Evolutionary conservation across 2,797 vertebrate genomes (phyloP).

Genomic region (Notamacropus eugenii): DNA sequence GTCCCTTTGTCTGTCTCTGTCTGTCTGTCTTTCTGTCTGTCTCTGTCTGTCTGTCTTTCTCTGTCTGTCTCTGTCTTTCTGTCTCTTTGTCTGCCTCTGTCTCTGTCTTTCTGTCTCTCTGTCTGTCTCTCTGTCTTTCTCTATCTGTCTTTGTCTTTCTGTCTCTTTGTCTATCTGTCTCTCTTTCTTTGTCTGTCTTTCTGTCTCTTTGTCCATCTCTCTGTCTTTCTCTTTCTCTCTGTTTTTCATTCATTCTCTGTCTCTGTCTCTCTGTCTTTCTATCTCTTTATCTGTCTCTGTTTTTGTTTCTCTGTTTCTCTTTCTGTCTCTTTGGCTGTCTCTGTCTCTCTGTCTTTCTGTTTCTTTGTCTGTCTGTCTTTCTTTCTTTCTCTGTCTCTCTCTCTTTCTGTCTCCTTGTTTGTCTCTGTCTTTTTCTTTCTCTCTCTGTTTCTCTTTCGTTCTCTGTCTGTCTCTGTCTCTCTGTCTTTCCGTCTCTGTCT

Average conservation of each 20-base stretch:
- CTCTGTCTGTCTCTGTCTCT: no score
- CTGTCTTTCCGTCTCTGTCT: neutral
- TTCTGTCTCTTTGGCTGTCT: neutral
- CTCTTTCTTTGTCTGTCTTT: no score
- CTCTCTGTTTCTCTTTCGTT: no score
- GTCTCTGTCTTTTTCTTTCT: accelerated
- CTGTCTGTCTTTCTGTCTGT: no score
- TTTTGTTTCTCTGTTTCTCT: no score
- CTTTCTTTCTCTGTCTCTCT: accelerated
- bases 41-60: no score
- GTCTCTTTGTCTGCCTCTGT: neutral
- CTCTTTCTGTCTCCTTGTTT: accelerated
- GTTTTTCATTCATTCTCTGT: no score
- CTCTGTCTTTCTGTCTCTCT: neutral
- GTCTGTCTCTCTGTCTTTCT: no score
- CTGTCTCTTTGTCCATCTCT: no score
- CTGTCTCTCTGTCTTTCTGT: neutral
- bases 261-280: neutral
- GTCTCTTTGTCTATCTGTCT: neutral
- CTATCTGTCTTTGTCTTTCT: neutral
- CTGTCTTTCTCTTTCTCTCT: neutral
- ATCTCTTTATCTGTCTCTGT: accelerated
- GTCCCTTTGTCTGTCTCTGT: no score
- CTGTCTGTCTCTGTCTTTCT: neutral
- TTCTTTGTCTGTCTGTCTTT: no score